Percentiles rank a stretch among this genome's conserved stretches.
Conservation (phyloP, 2,888 invertebrate species). For the Abrostola tripartita region DNA sequence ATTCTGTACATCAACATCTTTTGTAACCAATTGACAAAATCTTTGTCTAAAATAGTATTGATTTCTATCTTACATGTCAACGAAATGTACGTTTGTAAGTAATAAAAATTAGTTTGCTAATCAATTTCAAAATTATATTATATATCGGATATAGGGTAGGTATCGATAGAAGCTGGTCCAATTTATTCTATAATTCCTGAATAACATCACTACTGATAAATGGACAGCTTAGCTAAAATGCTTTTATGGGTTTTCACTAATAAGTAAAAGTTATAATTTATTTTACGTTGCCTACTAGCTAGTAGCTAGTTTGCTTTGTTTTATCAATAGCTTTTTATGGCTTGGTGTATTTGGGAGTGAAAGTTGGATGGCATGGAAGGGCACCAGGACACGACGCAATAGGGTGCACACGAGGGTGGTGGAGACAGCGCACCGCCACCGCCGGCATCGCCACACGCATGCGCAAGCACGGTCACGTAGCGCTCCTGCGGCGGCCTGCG, state of each 20-base stretch:
- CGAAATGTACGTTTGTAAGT: no score
- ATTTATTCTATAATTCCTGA: no score
- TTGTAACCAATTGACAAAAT: neutral
- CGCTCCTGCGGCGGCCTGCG: constrained; percentile 49
- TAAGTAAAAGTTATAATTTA: neutral
- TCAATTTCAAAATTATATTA: no score
- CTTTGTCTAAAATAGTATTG: no score
- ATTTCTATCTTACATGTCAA: no score
- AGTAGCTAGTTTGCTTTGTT: constrained; percentile 29
- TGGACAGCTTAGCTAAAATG: neutral
- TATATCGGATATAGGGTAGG: no score
- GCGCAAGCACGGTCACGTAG: constrained; percentile 71
- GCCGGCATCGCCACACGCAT: constrained; percentile 64
- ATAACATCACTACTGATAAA: no score
- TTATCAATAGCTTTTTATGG: constrained; percentile 59
- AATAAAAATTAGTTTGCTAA: no score
- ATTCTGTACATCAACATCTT: neutral
- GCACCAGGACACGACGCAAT: constrained; percentile 79
- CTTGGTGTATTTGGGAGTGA: constrained; percentile 74
- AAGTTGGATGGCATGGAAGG: constrained; percentile 82
- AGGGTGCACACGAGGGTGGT: constrained; percentile 66
- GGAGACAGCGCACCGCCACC: constrained; percentile 24
- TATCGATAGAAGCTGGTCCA: no score
- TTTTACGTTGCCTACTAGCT: neutral
- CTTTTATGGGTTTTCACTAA: constrained; percentile 15